Evolutionary conservation across 2,888 invertebrate genomes (phyloP).

Genomic region (Anthophora plumipes): DNA sequence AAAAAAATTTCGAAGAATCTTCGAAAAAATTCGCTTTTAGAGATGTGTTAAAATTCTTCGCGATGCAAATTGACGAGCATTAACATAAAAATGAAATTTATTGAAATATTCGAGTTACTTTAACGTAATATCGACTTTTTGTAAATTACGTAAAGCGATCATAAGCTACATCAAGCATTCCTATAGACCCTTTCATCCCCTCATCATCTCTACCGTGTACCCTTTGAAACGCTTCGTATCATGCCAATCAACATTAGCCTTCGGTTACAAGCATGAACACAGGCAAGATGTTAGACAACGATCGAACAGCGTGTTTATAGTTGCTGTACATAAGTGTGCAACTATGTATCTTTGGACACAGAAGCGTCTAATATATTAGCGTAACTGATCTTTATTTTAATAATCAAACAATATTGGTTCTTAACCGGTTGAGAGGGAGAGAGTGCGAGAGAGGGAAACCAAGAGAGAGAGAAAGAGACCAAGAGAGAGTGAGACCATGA

Average conservation of each 20-base stretch:
- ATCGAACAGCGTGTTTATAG: slow-evolving; percentile 19
- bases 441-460: no score
- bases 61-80: no score
- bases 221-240: slow-evolving; percentile 4
- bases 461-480: no score
- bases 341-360: neutral
- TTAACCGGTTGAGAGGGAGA: no score
- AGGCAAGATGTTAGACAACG: slow-evolving; percentile 2
- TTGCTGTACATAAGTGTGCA: neutral
- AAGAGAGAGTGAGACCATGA: no score
- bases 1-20: no score
- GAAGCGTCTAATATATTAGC: neutral
- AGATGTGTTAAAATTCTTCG: neutral
- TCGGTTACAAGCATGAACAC: neutral
- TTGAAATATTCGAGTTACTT: neutral
- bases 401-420: no score
- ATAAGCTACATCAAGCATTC: slow-evolving; percentile 6
- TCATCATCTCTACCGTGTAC: neutral
- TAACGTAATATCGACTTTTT: neutral
- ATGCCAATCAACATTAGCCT: slow-evolving; percentile 11
- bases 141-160: neutral
- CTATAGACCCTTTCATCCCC: neutral
- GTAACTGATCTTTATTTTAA: no score
- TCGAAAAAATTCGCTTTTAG: no score
- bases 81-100: neutral